These are phyloP conservation scores for Volucella bombylans DNA, from an alignment of 2,888 invertebrate genomes.

Conservation along the genomic window DNA sequence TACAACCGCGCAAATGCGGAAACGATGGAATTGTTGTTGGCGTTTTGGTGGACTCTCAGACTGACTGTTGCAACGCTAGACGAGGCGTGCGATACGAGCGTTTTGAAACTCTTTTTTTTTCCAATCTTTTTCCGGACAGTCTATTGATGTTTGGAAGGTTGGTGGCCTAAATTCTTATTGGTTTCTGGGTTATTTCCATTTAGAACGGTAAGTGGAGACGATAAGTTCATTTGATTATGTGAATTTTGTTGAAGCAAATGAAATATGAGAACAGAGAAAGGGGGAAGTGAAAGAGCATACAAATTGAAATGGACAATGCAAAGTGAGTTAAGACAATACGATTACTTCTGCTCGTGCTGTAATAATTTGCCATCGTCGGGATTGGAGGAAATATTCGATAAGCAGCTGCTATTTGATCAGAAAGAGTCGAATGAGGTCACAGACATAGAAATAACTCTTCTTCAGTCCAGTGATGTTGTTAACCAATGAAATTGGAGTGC, in stretches of 20 bases:
- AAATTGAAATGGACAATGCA: background rate
- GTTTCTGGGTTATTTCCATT: constrained; percentile 70
- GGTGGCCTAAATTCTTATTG: constrained; percentile 55
- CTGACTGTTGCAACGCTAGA: constrained; percentile 12
- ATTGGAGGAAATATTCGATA: no score
- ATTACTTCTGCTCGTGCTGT: no score
- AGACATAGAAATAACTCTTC: no score
- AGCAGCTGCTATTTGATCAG: no score
- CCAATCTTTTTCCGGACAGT: background rate
- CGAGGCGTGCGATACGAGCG: constrained; percentile 12
- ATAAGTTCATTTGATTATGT: constrained; percentile 52
- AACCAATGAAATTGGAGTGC: no score
- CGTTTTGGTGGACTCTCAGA: constrained; percentile 9
- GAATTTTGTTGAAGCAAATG: constrained; percentile 35
- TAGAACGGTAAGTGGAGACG: constrained; percentile 39
- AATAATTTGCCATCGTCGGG: no score
- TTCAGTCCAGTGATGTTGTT: no score
- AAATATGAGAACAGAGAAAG: background rate
- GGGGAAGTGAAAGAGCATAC: background rate
- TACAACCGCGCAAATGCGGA: constrained; percentile 63
- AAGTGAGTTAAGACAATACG: background rate
- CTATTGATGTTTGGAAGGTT: background rate
- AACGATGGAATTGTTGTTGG: constrained; percentile 46
- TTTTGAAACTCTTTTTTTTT: constrained; percentile 17
- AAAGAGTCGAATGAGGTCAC: no score